Evolutionary conservation across 2,797 vertebrate species (phyloP).

Genomic region (Erethizon dorsatum): DNA sequence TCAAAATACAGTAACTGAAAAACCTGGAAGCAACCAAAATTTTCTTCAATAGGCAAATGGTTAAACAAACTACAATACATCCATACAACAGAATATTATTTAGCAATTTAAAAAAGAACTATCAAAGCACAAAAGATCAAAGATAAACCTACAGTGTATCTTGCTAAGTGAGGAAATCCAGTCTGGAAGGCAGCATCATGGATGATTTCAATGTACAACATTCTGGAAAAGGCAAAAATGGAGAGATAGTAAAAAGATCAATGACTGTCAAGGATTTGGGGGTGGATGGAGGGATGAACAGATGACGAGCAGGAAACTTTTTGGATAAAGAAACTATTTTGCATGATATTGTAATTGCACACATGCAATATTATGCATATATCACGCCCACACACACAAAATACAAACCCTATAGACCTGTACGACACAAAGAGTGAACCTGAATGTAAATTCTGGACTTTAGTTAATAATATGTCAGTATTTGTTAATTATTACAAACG

Average conservation of each 20-base stretch:
- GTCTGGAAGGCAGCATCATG: background rate
- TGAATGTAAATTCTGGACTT: background rate
- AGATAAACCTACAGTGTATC: background rate
- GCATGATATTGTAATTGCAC: background rate
- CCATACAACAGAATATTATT: background rate
- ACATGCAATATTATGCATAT: background rate
- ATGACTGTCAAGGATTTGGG: background rate
- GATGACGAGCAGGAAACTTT: background rate
- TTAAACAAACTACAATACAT: background rate
- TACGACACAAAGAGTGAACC: background rate
- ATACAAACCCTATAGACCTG: background rate
- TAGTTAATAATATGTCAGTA: background rate
- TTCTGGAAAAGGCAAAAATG: slow-evolving; percentile 16
- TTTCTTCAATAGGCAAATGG: background rate
- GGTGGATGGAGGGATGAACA: background rate
- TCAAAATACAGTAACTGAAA: background rate
- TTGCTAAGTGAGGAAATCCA: background rate
- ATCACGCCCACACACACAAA: background rate
- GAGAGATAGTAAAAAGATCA: background rate
- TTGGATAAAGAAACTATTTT: background rate
- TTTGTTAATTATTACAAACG: background rate
- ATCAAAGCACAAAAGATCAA: background rate
- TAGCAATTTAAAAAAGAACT: background rate
- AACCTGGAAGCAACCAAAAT: background rate
- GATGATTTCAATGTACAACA: background rate